Conservation (phyloP, 37 sponge, comb jelly and placozoan species). For the Cliona cf. orientalis region DNA sequence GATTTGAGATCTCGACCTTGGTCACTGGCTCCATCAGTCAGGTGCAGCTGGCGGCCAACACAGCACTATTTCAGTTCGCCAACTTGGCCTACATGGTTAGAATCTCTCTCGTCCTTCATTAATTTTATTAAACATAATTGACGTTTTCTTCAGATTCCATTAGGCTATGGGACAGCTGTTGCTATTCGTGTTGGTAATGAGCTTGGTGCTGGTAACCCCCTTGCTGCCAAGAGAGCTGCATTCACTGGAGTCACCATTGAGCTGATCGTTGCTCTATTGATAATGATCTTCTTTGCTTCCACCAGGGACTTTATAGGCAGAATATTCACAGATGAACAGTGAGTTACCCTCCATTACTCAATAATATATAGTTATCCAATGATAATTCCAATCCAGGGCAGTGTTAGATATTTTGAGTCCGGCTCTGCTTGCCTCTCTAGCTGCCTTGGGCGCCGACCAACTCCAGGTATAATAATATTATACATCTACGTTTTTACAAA, state of each 20-base stretch:
- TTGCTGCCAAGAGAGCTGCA: conserved; percentile 42
- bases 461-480: no score
- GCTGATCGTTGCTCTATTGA: not conserved
- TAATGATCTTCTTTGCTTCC: not conserved
- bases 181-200: conserved; percentile 57
- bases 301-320: conserved; percentile 1
- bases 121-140: not conserved
- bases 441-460: no score
- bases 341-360: conserved; percentile 9
- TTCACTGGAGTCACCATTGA: conserved; percentile 7
- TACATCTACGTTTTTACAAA: no score
- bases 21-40: conserved; percentile 48
- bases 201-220: conserved; percentile 50
- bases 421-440: not conserved
- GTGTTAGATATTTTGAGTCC: not conserved
- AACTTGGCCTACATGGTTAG: conserved; percentile 58
- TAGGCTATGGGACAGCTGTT: conserved; percentile 44
- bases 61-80: conserved; percentile 16
- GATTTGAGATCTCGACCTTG: conserved; percentile 51
- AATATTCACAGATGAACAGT: conserved; percentile 42
- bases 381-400: not conserved
- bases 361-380: not conserved
- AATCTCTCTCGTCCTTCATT: not conserved
- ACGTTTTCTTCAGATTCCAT: conserved; percentile 30
- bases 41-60: conserved; percentile 40